Evolutionary conservation across 2,888 invertebrate species (phyloP).

Genomic region (Apotomis turbidana): DNA sequence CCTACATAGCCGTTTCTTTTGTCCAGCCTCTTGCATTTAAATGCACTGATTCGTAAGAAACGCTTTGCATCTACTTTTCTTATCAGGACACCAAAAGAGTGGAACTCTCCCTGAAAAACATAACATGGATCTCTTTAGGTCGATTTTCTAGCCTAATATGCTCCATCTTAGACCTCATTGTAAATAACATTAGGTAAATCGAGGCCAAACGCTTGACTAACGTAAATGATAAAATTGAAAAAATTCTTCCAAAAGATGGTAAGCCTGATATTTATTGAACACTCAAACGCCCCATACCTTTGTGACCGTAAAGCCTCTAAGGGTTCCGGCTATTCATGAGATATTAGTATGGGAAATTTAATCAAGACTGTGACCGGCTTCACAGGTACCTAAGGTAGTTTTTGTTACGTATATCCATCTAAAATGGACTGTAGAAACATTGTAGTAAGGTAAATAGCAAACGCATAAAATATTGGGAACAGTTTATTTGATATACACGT

Average conservation of each 20-base stretch:
- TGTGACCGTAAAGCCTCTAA: conserved; percentile 15
- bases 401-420: neutral
- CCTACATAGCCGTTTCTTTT: too few relatives aligned
- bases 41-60: neutral
- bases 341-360: conserved; percentile 37
- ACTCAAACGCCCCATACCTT: conserved; percentile 17
- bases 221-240: too few relatives aligned
- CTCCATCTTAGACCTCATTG: too few relatives aligned
- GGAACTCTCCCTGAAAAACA: too few relatives aligned
- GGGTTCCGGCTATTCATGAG: conserved; percentile 31
- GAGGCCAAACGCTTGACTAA: too few relatives aligned
- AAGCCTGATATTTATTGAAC: conserved; percentile 25
- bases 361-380: conserved; percentile 16
- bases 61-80: too few relatives aligned
- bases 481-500: conserved; percentile 8
- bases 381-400: conserved; percentile 9
- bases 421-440: neutral
- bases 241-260: conserved; percentile 15
- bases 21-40: conserved; percentile 5
- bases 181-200: too few relatives aligned
- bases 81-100: too few relatives aligned
- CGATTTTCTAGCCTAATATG: too few relatives aligned
- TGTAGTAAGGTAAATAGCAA: neutral
- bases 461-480: neutral
- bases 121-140: too few relatives aligned